Percentiles rank a stretch among this genome's conserved stretches.
Conservation (phyloP, 2,888 invertebrate species). For the Serrognathus titanus region DNA sequence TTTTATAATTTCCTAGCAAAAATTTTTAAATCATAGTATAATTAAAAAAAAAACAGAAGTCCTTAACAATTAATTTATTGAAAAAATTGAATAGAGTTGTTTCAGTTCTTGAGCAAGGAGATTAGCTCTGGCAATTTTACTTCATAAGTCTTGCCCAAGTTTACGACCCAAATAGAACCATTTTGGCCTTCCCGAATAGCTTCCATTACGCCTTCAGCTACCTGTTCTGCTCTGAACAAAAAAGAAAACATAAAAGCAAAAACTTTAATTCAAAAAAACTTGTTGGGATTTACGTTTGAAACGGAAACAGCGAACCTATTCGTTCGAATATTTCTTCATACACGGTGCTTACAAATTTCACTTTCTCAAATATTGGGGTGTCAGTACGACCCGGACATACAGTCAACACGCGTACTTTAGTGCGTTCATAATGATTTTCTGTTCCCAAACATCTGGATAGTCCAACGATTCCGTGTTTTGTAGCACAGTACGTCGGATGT, state of each 20-base stretch:
- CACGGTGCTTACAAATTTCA: not conserved
- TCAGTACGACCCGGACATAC: slow-evolving; percentile 11
- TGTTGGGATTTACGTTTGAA: too few species aligned
- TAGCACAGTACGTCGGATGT: slow-evolving; percentile 7
- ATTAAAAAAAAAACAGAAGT: too few species aligned
- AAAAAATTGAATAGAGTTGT: too few species aligned
- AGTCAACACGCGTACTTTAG: slow-evolving; percentile 7
- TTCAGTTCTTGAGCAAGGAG: too few species aligned
- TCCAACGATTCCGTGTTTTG: slow-evolving; percentile 6
- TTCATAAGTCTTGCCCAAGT: slow-evolving; percentile 31
- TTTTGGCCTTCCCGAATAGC: slow-evolving; percentile 44
- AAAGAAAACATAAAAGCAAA: too few species aligned
- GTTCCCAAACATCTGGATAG: slow-evolving; percentile 3
- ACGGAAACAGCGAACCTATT: too few species aligned
- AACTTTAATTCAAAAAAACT: too few species aligned
- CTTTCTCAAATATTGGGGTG: not conserved
- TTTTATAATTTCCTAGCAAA: too few species aligned
- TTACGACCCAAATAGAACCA: slow-evolving; percentile 49
- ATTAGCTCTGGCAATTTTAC: not conserved
- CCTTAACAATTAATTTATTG: too few species aligned
- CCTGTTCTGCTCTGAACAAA: slow-evolving; percentile 38
- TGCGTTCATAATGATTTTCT: slow-evolving; percentile 2
- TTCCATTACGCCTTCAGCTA: slow-evolving; percentile 46
- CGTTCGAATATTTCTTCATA: not conserved
- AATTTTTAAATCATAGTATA: too few species aligned